These are phyloP conservation scores for Patella vulgata DNA, from an alignment of 1,140 invertebrate species.

Conservation along the genomic window DNA sequence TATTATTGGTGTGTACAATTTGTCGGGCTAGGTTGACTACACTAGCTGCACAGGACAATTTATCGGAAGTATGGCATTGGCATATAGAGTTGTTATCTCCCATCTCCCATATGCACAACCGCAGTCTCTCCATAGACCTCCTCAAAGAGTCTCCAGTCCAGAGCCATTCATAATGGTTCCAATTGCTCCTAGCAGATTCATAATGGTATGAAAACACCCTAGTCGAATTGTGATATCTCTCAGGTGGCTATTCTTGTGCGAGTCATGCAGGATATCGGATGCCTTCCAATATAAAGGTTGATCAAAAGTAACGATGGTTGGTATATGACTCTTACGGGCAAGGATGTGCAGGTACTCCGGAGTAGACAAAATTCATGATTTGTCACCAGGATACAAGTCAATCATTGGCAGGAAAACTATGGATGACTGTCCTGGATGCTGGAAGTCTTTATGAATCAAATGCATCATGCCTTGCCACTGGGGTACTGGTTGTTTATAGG, in stretches of 20 bases:
- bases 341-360: slow-evolving; percentile 35
- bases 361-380: slow-evolving; percentile 48
- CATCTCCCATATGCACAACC: slow-evolving; percentile 58
- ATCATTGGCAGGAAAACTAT: slow-evolving; percentile 49
- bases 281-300: slow-evolving; percentile 52
- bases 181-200: slow-evolving; percentile 44
- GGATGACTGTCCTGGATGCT: slow-evolving; percentile 38
- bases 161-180: slow-evolving; percentile 38
- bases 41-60: too few species aligned
- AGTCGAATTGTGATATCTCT: slow-evolving; percentile 22
- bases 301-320: too few species aligned
- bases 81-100: too few species aligned
- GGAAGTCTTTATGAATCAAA: slow-evolving; percentile 15
- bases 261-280: slow-evolving; percentile 19
- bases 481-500: slow-evolving; percentile 13
- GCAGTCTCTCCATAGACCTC: slow-evolving; percentile 39
- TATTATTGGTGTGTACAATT: too few species aligned
- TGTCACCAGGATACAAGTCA: slow-evolving; percentile 44
- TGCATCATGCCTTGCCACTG: slow-evolving; percentile 33
- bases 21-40: too few species aligned
- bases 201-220: slow-evolving; percentile 38
- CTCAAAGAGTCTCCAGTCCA: slow-evolving; percentile 38
- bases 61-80: too few species aligned
- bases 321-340: slow-evolving; percentile 44
- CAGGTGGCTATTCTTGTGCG: slow-evolving; percentile 16